phyloP scores from a whole-genome alignment of 2,113 vertebrate genomes.

The Sphaerodactylus townsendi region DNA sequence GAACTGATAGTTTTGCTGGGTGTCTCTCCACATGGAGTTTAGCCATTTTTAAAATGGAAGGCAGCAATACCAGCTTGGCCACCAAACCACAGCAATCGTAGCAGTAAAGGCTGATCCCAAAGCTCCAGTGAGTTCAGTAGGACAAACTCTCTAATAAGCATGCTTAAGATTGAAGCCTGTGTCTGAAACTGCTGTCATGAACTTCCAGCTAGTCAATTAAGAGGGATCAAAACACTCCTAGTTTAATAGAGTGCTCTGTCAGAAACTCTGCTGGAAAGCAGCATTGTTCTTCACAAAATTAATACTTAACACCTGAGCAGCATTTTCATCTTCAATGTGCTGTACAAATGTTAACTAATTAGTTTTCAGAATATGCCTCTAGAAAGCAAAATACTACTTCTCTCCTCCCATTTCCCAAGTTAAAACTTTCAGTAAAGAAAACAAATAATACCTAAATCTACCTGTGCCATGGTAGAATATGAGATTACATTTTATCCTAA shows the following conservation, averaged over 20 bases:
- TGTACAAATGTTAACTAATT: constrained; percentile 10
- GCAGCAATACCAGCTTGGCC: neutral
- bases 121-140: neutral
- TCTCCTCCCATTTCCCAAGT: neutral
- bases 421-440: neutral
- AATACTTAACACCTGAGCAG: constrained; percentile 5
- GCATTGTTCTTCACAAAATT: constrained; percentile 24
- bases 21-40: too few species aligned
- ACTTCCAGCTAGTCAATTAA: neutral
- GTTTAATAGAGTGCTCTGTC: neutral
- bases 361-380: neutral
- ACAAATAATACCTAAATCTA: neutral
- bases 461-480: neutral
- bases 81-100: neutral
- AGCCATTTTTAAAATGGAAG: neutral
- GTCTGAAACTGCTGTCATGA: neutral
- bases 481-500: neutral
- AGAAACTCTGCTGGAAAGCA: neutral
- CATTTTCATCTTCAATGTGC: constrained; percentile 18
- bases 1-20: too few species aligned
- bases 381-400: neutral
- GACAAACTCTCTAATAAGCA: neutral
- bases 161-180: neutral
- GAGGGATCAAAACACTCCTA: neutral
- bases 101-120: neutral